Base-by-base conservation (phyloP, 2,888 invertebrate species). In the Falcaria lacertinaria region DNA sequence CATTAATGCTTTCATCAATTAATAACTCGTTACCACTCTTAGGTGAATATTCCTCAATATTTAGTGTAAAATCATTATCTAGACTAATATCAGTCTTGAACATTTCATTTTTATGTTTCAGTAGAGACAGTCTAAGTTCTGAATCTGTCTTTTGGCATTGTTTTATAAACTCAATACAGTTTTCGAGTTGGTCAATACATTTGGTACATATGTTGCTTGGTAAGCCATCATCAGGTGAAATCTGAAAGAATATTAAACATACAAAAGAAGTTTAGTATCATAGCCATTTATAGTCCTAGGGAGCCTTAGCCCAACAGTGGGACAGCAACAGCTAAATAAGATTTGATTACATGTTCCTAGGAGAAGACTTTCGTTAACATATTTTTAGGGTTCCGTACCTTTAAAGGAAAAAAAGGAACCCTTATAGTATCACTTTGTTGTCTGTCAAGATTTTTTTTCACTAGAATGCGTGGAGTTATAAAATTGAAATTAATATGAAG, bases 201-300 rank as follows among this genome's bases (percentile, higher is more conserved):
- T 50, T 66, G 22, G 49, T 48, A 58, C 88, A 88, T 57, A 88
- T 80, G 45, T 59, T 60, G 17, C 67, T 61, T 14, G 87, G 84
- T 15, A 86, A 61, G 2, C 75, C 79, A 54, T 88, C 88, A 40
- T 71, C 69, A 16, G 77, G 77, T 40, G 68, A 49, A 54, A 88
- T 76, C 87, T 88, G 57, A 34, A 73, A 75, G 38, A 15, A 45
- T 44, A 37, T 36, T 22, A 38, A 34, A 11, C 1, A 38, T 32
- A 13, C 28, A 33, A 32, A 6, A 32, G 2, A 33, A 33, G 1
- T 4, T 33, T 22, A 2, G 7, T 6, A 7, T 5, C 7, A 1
- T 22, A 3, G 6, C 22, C 1, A 2, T 2, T 1, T 22, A 2
- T 22, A 22, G 7, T 2, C 22, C n/a, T n/a, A n/a, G n/a, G n/a